These are phyloP conservation scores for Styela clava DNA, from an alignment of 23 tunicate genomes.

Conservation along the genomic window DNA sequence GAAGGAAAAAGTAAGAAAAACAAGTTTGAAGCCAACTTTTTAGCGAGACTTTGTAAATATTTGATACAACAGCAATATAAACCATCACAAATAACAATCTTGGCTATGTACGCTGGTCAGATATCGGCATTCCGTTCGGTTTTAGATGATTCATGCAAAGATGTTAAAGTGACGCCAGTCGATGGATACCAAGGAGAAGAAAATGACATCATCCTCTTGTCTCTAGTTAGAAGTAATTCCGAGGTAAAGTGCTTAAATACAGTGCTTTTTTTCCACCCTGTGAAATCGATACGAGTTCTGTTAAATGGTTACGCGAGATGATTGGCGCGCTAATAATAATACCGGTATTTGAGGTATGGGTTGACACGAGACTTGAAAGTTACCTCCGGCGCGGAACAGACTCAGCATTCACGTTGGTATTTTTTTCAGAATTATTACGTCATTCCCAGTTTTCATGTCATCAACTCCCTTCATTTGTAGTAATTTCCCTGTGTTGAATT, in stretches of 20 bases:
- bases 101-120: conserved; percentile 25
- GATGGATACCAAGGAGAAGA: conserved; percentile 67
- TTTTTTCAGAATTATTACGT: too few species aligned
- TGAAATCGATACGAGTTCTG: too few species aligned
- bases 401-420: too few species aligned
- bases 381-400: too few species aligned
- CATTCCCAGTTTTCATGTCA: too few species aligned
- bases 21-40: neutral
- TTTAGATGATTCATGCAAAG: neutral
- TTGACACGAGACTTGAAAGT: neutral
- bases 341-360: too few species aligned
- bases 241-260: conserved; percentile 39
- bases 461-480: neutral
- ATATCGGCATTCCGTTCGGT: conserved; percentile 4
- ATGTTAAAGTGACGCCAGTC: conserved; percentile 43
- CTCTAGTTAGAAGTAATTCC: conserved; percentile 55
- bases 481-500: neutral
- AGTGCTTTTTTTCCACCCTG: too few species aligned
- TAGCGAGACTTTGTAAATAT: conserved; percentile 1
- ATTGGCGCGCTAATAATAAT: too few species aligned
- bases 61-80: conserved; percentile 1
- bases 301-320: too few species aligned
- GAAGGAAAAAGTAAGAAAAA: conserved; percentile 19
- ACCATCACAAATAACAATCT: conserved; percentile 13
- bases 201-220: conserved; percentile 57